Base-by-base conservation (phyloP, 1,140 invertebrate species). In the Holotrichia oblita region DNA sequence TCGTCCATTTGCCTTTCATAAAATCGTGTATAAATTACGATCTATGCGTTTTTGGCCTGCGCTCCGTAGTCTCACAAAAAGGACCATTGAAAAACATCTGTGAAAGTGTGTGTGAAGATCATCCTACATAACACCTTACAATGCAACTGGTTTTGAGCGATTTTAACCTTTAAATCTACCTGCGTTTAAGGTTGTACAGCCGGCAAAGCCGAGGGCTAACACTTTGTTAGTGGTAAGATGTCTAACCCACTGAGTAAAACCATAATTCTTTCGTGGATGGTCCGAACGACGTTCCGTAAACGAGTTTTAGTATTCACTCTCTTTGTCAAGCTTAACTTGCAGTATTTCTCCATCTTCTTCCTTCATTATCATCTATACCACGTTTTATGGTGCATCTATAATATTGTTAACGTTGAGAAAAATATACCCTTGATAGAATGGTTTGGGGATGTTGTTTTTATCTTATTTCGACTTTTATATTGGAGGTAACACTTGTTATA, bases 401-500 rank as follows among this genome's bases (percentile, higher is more conserved):
- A n/a, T 8, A 3, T 69, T 69, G 27, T 69, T 69, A 69, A 69
- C 61, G 61, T 69, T 24, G 27, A 27, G 61, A 20, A 69, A 69
- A 64, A 69, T 22, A 9, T 12, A 69, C 14, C 6, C 17, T 55
- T n/a, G 48, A 27, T 69, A 27, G 12, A 27, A 69, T 69, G 44
- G n/a, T 9, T 69, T 17, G 61, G 61, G 22, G 27, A 69, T 17
- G 61, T 69, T 17, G 61, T 69, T 27, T 61, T 69, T 69, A 69
- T 69, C 61, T 69, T 34, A 55, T 55, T 55, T 55, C 48, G 48
- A 14, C 22, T 24, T 27, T 69, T 69, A 34, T 69, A 69, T 69
- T 69, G 61, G 61, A 69, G 61, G 61, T 69, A 69, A 69, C 61
- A 69, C 61, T 69, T 69, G 61, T 69, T 69, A 69, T 69, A 69